phyloP scores from a whole-genome alignment of 2,888 invertebrate genomes.

The Seladonia tumulorum region DNA sequence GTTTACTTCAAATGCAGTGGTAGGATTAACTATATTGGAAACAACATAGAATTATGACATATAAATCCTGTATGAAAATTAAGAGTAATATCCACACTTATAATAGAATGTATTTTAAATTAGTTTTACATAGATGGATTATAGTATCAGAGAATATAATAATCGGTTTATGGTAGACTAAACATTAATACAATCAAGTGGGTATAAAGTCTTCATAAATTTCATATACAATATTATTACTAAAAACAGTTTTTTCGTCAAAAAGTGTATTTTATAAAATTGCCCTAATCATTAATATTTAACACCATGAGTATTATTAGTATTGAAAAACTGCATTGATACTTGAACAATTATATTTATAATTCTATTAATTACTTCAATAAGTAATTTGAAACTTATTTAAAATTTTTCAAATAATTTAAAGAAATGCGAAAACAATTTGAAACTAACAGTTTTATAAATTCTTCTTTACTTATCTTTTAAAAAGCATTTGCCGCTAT shows the following conservation, averaged over 20 bases:
- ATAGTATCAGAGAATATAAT: background rate
- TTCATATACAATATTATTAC: background rate
- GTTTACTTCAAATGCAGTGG: background rate
- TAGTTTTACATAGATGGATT: background rate
- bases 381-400: background rate
- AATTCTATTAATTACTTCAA: background rate
- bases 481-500: background rate
- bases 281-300: background rate
- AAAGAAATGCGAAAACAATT: background rate
- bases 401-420: background rate
- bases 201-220: background rate
- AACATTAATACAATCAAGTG: background rate
- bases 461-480: background rate
- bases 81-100: background rate
- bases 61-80: background rate
- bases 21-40: background rate
- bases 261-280: background rate
- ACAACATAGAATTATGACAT: background rate
- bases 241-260: background rate
- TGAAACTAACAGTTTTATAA: background rate
- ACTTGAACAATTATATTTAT: background rate
- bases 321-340: background rate
- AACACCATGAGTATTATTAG: too few species aligned
- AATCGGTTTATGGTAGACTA: background rate
- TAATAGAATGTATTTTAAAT: background rate